Percentiles rank a stretch among this genome's conserved stretches.
These are phyloP conservation scores for Villa cingulata DNA, from an alignment of 2,888 invertebrate genomes.

Conservation along the genomic window DNA sequence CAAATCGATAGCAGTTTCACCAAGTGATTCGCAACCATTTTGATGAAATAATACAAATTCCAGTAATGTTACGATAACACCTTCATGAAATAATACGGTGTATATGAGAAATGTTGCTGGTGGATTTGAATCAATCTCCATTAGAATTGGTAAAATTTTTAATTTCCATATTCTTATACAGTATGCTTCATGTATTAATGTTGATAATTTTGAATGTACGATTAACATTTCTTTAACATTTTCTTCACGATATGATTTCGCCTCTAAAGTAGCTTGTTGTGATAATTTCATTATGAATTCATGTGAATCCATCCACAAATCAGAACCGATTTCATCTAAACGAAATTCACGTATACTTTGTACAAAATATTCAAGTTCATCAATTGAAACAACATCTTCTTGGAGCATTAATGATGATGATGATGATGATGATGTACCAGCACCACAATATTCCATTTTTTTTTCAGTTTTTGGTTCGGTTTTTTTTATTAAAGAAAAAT, in stretches of 20 bases:
- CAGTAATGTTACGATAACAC: slow-evolving; percentile 61
- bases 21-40: slow-evolving; percentile 62
- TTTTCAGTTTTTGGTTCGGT: too few relatives aligned
- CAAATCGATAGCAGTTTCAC: slow-evolving; percentile 64
- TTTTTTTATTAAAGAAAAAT: too few relatives aligned
- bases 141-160: slow-evolving; percentile 63
- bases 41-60: slow-evolving; percentile 73
- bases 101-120: slow-evolving; percentile 61
- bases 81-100: slow-evolving; percentile 68
- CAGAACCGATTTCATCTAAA: slow-evolving; percentile 53
- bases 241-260: slow-evolving; percentile 64
- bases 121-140: slow-evolving; percentile 52
- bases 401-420: too few relatives aligned
- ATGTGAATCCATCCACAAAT: slow-evolving; percentile 71
- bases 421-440: too few relatives aligned
- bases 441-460: too few relatives aligned
- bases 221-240: slow-evolving; percentile 71
- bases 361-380: slow-evolving; percentile 62
- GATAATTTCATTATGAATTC: slow-evolving; percentile 71
- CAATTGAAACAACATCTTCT: slow-evolving; percentile 43
- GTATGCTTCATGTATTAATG: slow-evolving; percentile 70
- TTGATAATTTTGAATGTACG: slow-evolving; percentile 35
- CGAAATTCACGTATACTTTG: slow-evolving; percentile 53
- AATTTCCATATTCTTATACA: slow-evolving; percentile 74
- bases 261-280: slow-evolving; percentile 77